Percentiles rank a stretch among this genome's conserved stretches.
These are phyloP conservation scores for Planiliza haematocheilus DNA, from an alignment of 2,113 vertebrate genomes.

Conservation along the genomic window DNA sequence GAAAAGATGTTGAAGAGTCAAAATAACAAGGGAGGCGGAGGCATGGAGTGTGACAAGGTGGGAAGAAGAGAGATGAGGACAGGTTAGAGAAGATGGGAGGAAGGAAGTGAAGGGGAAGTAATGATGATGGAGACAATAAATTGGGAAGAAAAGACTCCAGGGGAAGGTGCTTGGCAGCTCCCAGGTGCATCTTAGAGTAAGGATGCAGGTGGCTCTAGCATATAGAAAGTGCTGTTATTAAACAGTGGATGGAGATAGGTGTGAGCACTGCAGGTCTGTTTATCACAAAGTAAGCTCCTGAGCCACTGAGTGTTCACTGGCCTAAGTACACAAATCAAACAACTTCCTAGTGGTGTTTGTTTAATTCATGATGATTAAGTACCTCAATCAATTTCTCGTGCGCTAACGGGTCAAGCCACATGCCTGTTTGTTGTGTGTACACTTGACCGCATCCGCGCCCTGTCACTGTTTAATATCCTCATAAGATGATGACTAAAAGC, in stretches of 20 bases:
- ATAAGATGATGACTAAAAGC: conserved; percentile 29
- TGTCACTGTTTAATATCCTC: conserved; percentile 23
- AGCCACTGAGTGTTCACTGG: not conserved
- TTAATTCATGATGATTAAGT: not conserved
- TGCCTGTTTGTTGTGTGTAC: conserved; percentile 7
- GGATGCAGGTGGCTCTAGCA: too few relatives aligned
- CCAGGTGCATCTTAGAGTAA: conserved; percentile 22
- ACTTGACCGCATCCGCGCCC: conserved; percentile 14
- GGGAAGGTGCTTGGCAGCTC: conserved; percentile 10
- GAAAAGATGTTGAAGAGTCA: not conserved
- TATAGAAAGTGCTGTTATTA: too few relatives aligned
- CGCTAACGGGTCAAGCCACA: not conserved
- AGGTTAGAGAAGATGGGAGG: not conserved
- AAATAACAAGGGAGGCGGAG: not conserved
- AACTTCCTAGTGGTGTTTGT: not conserved
- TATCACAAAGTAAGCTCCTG: not conserved
- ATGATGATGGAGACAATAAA: conserved; percentile 17
- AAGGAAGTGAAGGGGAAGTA: conserved; percentile 4
- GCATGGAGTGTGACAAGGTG: conserved; percentile 7
- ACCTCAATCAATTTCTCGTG: not conserved
- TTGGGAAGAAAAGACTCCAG: conserved; percentile 1
- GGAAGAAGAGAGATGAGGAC: not conserved
- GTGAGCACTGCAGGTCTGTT: too few relatives aligned
- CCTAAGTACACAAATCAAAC: conserved; percentile 8
- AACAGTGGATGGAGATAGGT: too few relatives aligned